Evolutionary conservation across 2,797 vertebrate species (phyloP), one percentile per base, ranked within the genome.

Genomic region (Peromyscus attwateri): DNA sequence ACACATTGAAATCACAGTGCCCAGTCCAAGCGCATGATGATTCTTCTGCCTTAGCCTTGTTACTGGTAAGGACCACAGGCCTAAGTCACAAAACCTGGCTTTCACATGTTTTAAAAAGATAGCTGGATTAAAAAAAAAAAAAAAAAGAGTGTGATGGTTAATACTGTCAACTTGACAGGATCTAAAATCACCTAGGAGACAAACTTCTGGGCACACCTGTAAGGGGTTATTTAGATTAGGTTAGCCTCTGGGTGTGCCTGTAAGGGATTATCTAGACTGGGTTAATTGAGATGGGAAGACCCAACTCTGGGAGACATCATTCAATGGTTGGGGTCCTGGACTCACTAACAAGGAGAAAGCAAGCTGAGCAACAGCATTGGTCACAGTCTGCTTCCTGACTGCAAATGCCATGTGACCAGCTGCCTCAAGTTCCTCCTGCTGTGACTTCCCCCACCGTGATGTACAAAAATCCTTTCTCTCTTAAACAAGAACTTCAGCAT

Each of bases 1-100:
- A n/a, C 16, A 43, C 64, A 25, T 27, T 62, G 87, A 94, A 96
- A 89, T 95, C n/a, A 80, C 40, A 75, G n/a, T 87, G 55, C 73
- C 37, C 34, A 34, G 19, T 14, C 43, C 11, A 21, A 68, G 19
- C 19, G 31, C 49, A 10, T 68, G 62, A 34, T 85, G 40, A 46
- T 23, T 43, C 31, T n/a, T 34, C 62, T 85, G 82, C 62, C 29
- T 62, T 46, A 83, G 40, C 29, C 31, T 64, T 49, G 40, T 66
- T 23, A 46, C 60, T 27, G 34, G 17, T 14, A 31, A 49, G 64
- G 64, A 49, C 23, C 27, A 49, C 43, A n/a, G 31, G 43, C 11
- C 6, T 7, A 49, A 49, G 31, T 23, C 62, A 68, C 31, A 49
- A 68, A 46, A 14, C 11, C 34, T 68, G 55, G 43, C 64, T 49